These are phyloP conservation scores for Teinopalpus imperialis DNA, from an alignment of 2,888 invertebrate species.

Conservation along the genomic window DNA sequence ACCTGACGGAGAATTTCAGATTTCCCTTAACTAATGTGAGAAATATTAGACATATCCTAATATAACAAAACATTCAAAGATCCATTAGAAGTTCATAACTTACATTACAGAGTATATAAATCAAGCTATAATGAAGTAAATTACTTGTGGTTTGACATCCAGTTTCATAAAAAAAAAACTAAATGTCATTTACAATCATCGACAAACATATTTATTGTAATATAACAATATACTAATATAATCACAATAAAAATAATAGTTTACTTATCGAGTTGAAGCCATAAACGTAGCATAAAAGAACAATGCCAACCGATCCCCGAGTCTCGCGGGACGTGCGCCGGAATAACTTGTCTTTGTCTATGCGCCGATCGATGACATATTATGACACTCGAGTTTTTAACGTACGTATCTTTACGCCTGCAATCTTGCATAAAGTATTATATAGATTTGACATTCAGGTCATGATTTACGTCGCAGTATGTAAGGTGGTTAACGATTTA, in stretches of 20 bases:
- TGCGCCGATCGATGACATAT: constrained; percentile 30
- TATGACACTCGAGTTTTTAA: constrained; percentile 19
- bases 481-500: no score
- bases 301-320: constrained; percentile 38
- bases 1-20: no score
- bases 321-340: constrained; percentile 38
- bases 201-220: constrained; percentile 5
- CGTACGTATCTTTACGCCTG: not conserved
- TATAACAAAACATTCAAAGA: no score
- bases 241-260: constrained; percentile 44
- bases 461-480: not conserved
- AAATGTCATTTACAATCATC: not conserved
- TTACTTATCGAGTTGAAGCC: constrained; percentile 45
- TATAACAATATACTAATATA: no score
- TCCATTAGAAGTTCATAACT: no score
- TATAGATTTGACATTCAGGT: no score
- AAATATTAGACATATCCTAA: no score
- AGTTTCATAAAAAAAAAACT: no score
- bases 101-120: no score
- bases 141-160: no score
- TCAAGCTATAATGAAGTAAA: no score
- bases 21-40: no score
- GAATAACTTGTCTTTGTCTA: constrained; percentile 41
- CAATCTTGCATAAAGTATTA: not conserved
- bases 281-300: constrained; percentile 42